A percentile compares a stretch with the other conserved stretches of the same genome.
Evolutionary conservation across 2,797 vertebrate genomes (phyloP).

Genomic region (Hoplostethus mediterraneus): DNA sequence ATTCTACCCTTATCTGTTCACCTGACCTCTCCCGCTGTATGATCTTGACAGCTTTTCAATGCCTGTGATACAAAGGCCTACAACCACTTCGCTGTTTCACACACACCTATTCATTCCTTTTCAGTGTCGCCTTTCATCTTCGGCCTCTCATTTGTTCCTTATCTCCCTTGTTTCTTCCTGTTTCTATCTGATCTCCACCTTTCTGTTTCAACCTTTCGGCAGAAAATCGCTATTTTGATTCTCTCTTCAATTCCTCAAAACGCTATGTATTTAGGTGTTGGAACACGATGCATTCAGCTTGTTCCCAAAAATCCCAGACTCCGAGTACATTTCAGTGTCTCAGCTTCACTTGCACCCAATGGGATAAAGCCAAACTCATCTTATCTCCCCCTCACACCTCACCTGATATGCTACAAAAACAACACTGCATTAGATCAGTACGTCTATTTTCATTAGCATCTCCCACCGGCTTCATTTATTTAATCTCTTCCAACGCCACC

Average conservation of each 20-base stretch:
- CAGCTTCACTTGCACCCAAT: background rate
- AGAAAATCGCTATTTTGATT: constrained; percentile 7
- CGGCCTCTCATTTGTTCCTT: constrained; percentile 26
- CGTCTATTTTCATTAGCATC: background rate
- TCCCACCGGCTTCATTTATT: background rate
- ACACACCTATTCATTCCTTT: constrained; percentile 23
- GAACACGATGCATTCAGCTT: background rate
- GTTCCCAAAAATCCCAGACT: background rate
- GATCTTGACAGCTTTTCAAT: constrained; percentile 47
- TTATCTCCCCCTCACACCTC: background rate
- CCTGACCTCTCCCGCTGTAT: constrained; percentile 48
- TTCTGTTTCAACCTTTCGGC: constrained; percentile 14
- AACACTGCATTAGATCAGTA: background rate
- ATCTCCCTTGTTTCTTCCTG: constrained; percentile 23
- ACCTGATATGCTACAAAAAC: background rate
- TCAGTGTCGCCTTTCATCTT: constrained; percentile 45
- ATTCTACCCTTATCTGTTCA: constrained; percentile 33
- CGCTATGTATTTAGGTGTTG: background rate
- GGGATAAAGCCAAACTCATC: background rate
- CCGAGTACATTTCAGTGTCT: background rate
- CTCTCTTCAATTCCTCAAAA: background rate
- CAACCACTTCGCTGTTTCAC: constrained; percentile 38
- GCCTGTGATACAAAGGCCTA: constrained; percentile 27
- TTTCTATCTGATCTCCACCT: constrained; percentile 35
- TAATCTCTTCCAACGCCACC: constrained; percentile 19